Percentiles rank a stretch among this genome's conserved stretches.
Evolutionary conservation across 1,140 invertebrate species (phyloP).

Genomic region (Elysia chlorotica): DNA sequence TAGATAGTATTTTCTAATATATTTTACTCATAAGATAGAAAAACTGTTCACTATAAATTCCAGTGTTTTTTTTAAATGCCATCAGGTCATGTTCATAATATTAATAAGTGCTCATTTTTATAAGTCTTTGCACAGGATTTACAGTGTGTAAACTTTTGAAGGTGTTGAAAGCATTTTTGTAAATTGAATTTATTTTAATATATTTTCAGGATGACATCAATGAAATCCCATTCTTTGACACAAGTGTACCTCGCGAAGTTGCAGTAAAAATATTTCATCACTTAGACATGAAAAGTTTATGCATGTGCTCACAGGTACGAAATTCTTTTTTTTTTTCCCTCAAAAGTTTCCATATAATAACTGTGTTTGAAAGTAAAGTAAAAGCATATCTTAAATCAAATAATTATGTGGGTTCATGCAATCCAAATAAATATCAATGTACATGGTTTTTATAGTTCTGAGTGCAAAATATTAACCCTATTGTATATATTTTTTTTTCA

Average conservation of each 20-base stretch:
- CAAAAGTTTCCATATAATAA: too few species aligned
- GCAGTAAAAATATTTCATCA: slow-evolving; percentile 56
- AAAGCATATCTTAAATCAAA: too few species aligned
- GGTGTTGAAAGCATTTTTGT: not conserved
- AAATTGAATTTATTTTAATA: slow-evolving; percentile 21
- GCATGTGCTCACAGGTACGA: slow-evolving; percentile 55
- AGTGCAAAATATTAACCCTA: not conserved
- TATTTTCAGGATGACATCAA: slow-evolving; percentile 57
- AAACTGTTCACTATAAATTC: not conserved
- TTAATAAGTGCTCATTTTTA: not conserved
- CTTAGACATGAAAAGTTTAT: slow-evolving; percentile 47
- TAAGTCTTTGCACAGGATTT: not conserved
- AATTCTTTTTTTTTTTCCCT: not conserved
- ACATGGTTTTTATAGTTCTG: not conserved
- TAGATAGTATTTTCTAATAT: too few species aligned
- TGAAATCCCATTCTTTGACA: slow-evolving; percentile 61
- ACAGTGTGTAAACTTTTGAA: not conserved
- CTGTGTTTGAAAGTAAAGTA: too few species aligned
- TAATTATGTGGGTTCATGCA: not conserved
- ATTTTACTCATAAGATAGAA: not conserved
- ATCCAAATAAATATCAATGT: not conserved
- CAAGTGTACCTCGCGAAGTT: slow-evolving; percentile 51
- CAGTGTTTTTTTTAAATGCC: too few species aligned
- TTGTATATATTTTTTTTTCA: not conserved
- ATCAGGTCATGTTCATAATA: not conserved